Conservation (phyloP, 2,888 invertebrate species). For the Synergus laeviventris region DNA sequence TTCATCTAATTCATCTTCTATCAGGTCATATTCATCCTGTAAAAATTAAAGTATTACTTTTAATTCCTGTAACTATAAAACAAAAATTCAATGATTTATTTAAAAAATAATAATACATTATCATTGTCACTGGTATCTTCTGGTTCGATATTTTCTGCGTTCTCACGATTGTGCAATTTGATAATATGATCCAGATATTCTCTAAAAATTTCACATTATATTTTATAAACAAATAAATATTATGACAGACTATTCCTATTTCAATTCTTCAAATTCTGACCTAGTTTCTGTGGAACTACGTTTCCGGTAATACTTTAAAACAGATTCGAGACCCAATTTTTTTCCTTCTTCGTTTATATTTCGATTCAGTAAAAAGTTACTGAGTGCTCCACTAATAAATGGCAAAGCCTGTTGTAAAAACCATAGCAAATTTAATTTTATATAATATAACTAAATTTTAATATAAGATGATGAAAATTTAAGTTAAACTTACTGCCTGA, state of each 20-base stretch:
- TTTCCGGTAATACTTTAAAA: constrained; percentile 64
- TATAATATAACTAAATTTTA: background rate
- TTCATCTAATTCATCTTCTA: constrained; percentile 70
- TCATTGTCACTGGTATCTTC: constrained; percentile 67
- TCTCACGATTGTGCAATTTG: constrained; percentile 62
- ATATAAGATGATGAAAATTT: background rate
- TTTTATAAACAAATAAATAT: constrained; percentile 1
- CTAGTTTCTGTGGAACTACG: constrained; percentile 53
- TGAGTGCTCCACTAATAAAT: constrained; percentile 75
- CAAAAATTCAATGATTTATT: background rate
- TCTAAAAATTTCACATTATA: constrained; percentile 50
- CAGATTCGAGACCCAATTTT: constrained; percentile 62
- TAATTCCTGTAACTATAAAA: background rate
- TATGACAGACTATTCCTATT: constrained; percentile 51
- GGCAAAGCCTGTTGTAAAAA: constrained; percentile 61
- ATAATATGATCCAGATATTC: constrained; percentile 66
- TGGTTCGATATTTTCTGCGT: constrained; percentile 56
- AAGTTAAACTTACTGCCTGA: constrained; percentile 58
- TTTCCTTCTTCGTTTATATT: constrained; percentile 77
- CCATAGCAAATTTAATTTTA: background rate
- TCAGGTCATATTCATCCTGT: constrained; percentile 67
- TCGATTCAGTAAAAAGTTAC: constrained; percentile 75
- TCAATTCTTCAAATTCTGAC: constrained; percentile 55
- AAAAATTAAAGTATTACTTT: constrained; percentile 23
- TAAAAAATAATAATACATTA: constrained; percentile 54